A percentile compares a stretch with the other conserved stretches of the same genome.
Evolutionary conservation across 2,113 vertebrate genomes (phyloP).

Genomic region (Sander vitreus): DNA sequence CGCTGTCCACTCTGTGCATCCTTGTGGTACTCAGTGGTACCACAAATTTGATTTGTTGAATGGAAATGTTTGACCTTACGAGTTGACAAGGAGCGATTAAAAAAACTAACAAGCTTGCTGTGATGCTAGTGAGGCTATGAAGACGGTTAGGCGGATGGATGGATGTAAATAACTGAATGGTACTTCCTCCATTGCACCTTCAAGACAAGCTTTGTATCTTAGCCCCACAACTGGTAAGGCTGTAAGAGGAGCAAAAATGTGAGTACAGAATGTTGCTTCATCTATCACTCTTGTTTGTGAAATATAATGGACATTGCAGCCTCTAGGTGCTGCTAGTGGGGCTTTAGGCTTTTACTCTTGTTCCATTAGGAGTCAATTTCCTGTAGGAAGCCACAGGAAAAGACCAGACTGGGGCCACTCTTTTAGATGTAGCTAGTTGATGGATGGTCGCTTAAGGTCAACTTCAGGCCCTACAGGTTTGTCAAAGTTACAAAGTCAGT

Average conservation of each 20-base stretch:
- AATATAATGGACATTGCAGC: slow-evolving; percentile 19
- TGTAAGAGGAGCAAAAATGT: not conserved
- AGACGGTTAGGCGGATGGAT: not conserved
- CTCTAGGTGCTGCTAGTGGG: slow-evolving; percentile 11
- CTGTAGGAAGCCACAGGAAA: slow-evolving; percentile 13
- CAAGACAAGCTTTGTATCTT: slow-evolving; percentile 4
- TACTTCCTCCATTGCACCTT: not conserved
- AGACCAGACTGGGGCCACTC: slow-evolving; percentile 29
- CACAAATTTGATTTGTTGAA: not conserved
- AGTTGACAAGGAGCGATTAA: not conserved
- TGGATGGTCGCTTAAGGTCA: slow-evolving; percentile 32
- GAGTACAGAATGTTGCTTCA: not conserved
- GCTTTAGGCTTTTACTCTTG: slow-evolving; percentile 21
- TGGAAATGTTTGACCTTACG: not conserved
- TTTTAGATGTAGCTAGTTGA: slow-evolving; percentile 53
- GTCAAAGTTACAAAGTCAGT: not conserved
- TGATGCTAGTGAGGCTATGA: too few species aligned
- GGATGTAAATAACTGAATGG: not conserved
- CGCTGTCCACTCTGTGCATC: too few species aligned
- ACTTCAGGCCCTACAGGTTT: slow-evolving; percentile 32
- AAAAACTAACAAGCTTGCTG: too few species aligned
- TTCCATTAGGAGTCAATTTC: slow-evolving; percentile 64
- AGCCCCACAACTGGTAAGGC: not conserved
- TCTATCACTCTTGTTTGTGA: not conserved
- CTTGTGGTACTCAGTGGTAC: too few species aligned